These are phyloP conservation scores for Xanthia togata DNA, from an alignment of 2,888 invertebrate genomes.

Conservation along the genomic window DNA sequence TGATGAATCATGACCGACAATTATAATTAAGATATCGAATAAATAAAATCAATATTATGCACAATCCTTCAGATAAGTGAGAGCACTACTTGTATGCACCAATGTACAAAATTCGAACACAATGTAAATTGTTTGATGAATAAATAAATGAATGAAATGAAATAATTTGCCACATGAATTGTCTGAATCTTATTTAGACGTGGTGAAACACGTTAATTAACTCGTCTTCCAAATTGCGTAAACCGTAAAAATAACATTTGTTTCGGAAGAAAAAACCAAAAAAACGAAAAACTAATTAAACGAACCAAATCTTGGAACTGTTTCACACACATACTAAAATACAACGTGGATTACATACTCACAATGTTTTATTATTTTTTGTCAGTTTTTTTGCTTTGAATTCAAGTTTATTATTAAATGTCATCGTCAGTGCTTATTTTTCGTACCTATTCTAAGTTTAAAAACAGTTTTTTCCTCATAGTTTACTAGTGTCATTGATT, in stretches of 20 bases:
- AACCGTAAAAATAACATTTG: not conserved
- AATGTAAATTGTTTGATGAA: too few species aligned
- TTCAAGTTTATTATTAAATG: not conserved
- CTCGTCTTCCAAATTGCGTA: not conserved
- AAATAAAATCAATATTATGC: not conserved
- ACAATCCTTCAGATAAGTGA: not conserved
- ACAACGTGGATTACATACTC: not conserved
- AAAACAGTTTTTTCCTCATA: not conserved
- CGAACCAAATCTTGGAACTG: conserved; percentile 1
- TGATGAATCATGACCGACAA: not conserved
- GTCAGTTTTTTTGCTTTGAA: not conserved
- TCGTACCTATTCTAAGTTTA: not conserved
- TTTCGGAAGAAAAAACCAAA: not conserved
- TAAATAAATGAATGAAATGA: too few species aligned
- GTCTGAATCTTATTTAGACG: not conserved
- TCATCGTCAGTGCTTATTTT: not conserved
- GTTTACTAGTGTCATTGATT: not conserved
- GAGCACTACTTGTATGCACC: not conserved
- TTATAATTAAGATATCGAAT: not conserved
- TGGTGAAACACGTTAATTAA: not conserved
- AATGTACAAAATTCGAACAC: too few species aligned
- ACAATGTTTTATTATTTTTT: not conserved
- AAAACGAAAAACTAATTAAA: not conserved
- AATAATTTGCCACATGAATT: not conserved
- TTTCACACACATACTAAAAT: not conserved